Conservation (phyloP, 30 jellyfish, hydroid and myxozoan genomes). For the Sanderia malayensis region DNA sequence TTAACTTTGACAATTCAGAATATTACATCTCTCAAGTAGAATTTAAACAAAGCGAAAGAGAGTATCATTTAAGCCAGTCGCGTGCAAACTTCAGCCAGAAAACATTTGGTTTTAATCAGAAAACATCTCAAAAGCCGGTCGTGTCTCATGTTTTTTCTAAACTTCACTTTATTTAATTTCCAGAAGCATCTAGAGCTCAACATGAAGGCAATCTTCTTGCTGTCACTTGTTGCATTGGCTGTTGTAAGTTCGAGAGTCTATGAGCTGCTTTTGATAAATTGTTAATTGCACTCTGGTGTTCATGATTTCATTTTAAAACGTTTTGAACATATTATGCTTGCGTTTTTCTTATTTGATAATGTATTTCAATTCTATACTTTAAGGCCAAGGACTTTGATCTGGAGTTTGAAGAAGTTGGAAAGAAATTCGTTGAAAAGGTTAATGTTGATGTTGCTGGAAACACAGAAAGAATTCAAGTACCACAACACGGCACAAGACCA, state of each 20-base stretch:
- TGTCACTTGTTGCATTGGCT: not conserved
- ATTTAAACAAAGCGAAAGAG: too few relatives aligned
- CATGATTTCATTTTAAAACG: too few relatives aligned
- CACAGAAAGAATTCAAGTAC: slow-evolving; percentile 39
- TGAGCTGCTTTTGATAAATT: not conserved
- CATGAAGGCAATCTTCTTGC: not conserved
- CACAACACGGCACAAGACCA: slow-evolving; percentile 33
- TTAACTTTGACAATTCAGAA: not conserved
- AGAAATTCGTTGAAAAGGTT: slow-evolving; percentile 25
- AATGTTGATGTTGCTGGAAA: slow-evolving; percentile 34
- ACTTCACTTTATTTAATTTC: not conserved
- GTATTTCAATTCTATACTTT: too few relatives aligned
- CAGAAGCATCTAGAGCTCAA: not conserved
- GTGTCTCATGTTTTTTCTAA: too few relatives aligned
- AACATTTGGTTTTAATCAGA: too few relatives aligned
- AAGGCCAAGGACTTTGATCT: slow-evolving; percentile 31
- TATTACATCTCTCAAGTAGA: not conserved
- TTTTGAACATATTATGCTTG: not conserved
- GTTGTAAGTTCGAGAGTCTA: not conserved
- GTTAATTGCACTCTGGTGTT: too few relatives aligned
- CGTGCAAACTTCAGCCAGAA: too few relatives aligned
- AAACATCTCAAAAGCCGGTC: slow-evolving; percentile 8
- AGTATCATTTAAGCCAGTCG: too few relatives aligned
- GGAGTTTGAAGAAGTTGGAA: slow-evolving; percentile 41
- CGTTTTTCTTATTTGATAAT: not conserved